phyloP scores from a whole-genome alignment of 1,140 invertebrate species.

The Heliconius nattereri region DNA sequence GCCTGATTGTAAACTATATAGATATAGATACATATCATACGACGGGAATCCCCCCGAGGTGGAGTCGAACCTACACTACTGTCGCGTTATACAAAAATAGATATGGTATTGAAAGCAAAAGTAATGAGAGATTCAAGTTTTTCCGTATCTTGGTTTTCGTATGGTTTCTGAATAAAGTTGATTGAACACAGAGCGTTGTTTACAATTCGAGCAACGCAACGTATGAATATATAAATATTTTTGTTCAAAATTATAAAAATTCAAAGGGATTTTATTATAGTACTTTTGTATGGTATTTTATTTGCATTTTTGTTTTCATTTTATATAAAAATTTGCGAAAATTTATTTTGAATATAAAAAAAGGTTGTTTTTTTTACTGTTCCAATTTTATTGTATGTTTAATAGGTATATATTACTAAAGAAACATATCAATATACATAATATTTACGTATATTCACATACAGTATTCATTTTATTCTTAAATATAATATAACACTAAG shows the following conservation, averaged over 20 bases:
- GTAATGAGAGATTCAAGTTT: background rate
- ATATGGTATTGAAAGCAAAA: background rate
- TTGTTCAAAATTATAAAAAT: slow-evolving; percentile 8
- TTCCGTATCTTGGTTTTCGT: slow-evolving; percentile 7
- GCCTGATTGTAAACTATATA: too few species aligned
- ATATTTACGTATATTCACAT: too few species aligned
- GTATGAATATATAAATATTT: slow-evolving; percentile 12
- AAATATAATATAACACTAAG: too few species aligned
- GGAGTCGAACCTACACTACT: too few species aligned
- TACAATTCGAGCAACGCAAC: background rate
- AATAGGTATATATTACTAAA: background rate
- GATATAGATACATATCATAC: too few species aligned
- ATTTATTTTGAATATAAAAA: background rate
- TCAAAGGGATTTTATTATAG: slow-evolving; percentile 10
- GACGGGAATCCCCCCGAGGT: too few species aligned
- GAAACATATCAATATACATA: background rate
- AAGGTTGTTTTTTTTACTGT: background rate
- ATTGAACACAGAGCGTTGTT: slow-evolving; percentile 1
- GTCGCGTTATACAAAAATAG: background rate
- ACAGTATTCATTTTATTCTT: too few species aligned
- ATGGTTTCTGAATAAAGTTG: slow-evolving; percentile 12
- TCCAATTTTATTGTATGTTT: background rate
- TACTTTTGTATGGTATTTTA: background rate
- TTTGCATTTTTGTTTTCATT: background rate
- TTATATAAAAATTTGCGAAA: background rate